These are phyloP conservation scores for Xyrichtys novacula DNA, from an alignment of 2,797 vertebrate species.

Conservation along the genomic window DNA sequence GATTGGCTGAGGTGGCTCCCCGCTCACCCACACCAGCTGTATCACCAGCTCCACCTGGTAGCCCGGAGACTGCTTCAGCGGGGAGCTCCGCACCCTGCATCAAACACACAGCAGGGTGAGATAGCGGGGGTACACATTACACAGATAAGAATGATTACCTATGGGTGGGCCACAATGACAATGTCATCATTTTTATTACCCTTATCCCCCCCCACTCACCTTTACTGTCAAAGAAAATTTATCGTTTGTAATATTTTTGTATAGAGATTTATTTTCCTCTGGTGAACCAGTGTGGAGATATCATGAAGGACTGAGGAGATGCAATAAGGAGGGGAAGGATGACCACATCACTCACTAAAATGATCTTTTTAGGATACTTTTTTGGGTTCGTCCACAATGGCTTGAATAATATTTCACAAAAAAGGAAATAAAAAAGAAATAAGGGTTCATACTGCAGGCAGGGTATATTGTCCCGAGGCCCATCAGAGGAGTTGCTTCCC, in stretches of 20 bases:
- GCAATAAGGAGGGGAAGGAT: too few relatives aligned
- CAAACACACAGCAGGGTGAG: conserved; percentile 56
- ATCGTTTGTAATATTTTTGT: conserved; percentile 22
- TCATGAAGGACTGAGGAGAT: conserved; percentile 11
- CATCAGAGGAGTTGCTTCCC: conserved; percentile 92
- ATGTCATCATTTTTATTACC: conserved; percentile 11
- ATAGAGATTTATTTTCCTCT: conserved; percentile 18
- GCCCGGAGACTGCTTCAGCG: conserved; percentile 95
- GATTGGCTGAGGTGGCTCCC: conserved; percentile 98
- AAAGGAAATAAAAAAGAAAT: not conserved
- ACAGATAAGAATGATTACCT: conserved; percentile 37
- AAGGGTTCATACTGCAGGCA: conserved; percentile 93
- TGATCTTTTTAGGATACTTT: not conserved
- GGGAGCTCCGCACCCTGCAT: conserved; percentile 93
- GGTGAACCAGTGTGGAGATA: conserved; percentile 12
- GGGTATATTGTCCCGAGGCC: conserved; percentile 93
- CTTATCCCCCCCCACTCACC: conserved; percentile 15
- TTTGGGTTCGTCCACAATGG: not conserved
- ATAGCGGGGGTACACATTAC: conserved; percentile 35
- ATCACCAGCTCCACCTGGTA: conserved; percentile 97
- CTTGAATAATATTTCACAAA: not conserved
- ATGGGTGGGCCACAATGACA: conserved; percentile 29
- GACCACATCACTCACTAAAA: conserved; percentile 12
- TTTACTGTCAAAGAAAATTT: conserved; percentile 39
- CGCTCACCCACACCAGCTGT: conserved; percentile 97